Base-by-base conservation (phyloP, 2,888 invertebrate species). In the Capitulum mitella region DNA sequence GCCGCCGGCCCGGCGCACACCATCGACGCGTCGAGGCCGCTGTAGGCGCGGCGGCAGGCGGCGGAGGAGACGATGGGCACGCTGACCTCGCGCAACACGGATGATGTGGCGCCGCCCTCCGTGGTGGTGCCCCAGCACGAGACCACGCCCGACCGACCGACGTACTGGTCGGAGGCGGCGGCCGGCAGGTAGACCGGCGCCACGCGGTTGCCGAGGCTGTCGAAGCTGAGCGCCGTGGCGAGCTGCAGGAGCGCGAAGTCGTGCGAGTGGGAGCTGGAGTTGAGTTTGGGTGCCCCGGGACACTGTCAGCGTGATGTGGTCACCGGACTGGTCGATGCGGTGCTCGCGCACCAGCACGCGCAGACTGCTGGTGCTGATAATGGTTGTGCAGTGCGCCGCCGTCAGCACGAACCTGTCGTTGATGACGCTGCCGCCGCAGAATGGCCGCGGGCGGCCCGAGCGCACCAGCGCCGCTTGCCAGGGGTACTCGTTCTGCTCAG, bases 391-490 rank as follows among this genome's bases (percentile, higher is more conserved):
- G 76, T 43, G 43, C n/a, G 43, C 76, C 22, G 76, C 43, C 76
- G 76, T 46, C 76, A 48, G 14, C 43, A 48, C 48, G 32, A 14
- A 48, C 76, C 40, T n/a, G 40, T 76, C 40, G 76, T 76, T 76
- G 76, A 76, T 43, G 76, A 76, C 29, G 76, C 40, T 46, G 76
- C 76, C 76, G 19, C 76, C 76, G 37, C 37, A 40, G 32, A 29
- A 76, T 8, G 75, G 75, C 32, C 32, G 26, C 40, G 29, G 12
- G 14, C n/a, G 0, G 43, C 40, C 76, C 32, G n/a, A 1, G 46
- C 43, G 12, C 19, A 32, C 29, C 43, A 76, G 43, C 14, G 34
- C 76, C 22, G 16, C 43, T 22, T 43, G 43, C 40, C 43, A 48
- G n/a, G 43, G 48, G 76, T 48, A 40, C 76, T 76, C 76, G 76